phyloP scores from a whole-genome alignment of 2,888 invertebrate genomes.

The Melangyna quadrimaculata region DNA sequence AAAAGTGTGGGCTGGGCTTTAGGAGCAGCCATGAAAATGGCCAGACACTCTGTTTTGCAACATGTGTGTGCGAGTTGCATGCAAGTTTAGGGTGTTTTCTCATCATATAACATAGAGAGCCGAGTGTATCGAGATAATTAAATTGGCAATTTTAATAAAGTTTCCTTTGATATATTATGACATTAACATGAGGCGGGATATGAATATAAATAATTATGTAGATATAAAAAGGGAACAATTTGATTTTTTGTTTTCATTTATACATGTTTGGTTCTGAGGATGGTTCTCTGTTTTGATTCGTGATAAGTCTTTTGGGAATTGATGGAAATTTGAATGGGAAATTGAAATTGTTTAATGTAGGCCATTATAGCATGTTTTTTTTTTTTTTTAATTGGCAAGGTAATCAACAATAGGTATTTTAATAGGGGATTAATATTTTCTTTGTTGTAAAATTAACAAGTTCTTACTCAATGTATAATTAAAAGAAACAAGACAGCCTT shows the following conservation, averaged over 20 bases:
- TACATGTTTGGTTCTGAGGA: neutral
- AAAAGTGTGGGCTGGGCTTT: conserved; percentile 52
- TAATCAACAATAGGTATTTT: neutral
- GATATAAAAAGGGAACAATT: conserved; percentile 28
- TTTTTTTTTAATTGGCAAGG: neutral
- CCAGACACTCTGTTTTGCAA: conserved; percentile 45
- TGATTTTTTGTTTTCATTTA: conserved; percentile 1
- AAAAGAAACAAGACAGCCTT: neutral
- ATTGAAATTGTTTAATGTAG: neutral
- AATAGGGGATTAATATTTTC: neutral
- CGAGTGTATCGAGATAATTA: conserved; percentile 61
- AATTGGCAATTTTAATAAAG: conserved; percentile 70
- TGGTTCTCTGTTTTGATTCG: conserved; percentile 2
- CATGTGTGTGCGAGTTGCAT: conserved; percentile 57
- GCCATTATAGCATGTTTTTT: neutral
- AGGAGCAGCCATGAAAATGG: neutral
- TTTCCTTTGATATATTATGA: conserved; percentile 70
- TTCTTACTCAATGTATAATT: conserved; percentile 37
- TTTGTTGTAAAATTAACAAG: neutral
- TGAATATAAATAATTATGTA: conserved; percentile 52
- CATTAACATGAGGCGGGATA: conserved; percentile 69
- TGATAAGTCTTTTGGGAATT: conserved; percentile 26
- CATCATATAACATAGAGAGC: conserved; percentile 9
- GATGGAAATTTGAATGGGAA: neutral
- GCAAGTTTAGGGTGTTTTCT: conserved; percentile 65